Evolutionary conservation across 2,888 invertebrate genomes (phyloP), one percentile per base, ranked within the genome.

Genomic region (Andricus quercusramuli): DNA sequence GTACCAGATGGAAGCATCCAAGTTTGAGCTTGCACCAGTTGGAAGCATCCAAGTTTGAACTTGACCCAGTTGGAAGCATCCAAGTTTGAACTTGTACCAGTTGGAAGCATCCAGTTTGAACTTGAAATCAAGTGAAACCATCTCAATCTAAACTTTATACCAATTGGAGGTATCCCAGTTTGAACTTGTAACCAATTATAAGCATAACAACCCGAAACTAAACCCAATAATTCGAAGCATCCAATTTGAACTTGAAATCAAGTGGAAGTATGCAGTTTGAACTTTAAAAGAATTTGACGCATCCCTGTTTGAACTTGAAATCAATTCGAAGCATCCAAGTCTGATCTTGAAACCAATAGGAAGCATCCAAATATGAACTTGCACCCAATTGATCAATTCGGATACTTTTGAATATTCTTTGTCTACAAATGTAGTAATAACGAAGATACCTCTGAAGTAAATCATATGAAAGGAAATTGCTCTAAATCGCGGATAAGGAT

Each of bases 401-500:
- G 9, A 41, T 47, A 47, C 47, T 47, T 20, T 2, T 20, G 0
- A 9, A 2, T 3, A n/a, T n/a, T n/a, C 9, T 8, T 56, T 22
- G n/a, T n/a, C 56, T 56, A 22, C 17, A n/a, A 56, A 56, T 56
- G 9, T 11, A 56, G 9, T n/a, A 11, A 17, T 1, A 11, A 11
- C 9, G n/a, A 56, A n/a, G n/a, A 56, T n/a, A 25, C 15, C 13
- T 62, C 1, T 6, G 6, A 62, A 22, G 15, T 62, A 5, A 25
- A 62, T 29, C 15, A 15, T 62, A 62, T 62, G 15, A 25, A 62
- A 15, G 51, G 9, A 29, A 74, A 74, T 74, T 20, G 51, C 51
- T 74, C 56, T 74, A n/a, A 74, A 74, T 51, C 51, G 51, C 29
- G 70, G 32, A n/a, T 74, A 74, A 74, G 70, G 70, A 74, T 74